These are phyloP conservation scores for Hemicrepidius hirtus DNA, from an alignment of 2,888 invertebrate genomes.

Conservation along the genomic window DNA sequence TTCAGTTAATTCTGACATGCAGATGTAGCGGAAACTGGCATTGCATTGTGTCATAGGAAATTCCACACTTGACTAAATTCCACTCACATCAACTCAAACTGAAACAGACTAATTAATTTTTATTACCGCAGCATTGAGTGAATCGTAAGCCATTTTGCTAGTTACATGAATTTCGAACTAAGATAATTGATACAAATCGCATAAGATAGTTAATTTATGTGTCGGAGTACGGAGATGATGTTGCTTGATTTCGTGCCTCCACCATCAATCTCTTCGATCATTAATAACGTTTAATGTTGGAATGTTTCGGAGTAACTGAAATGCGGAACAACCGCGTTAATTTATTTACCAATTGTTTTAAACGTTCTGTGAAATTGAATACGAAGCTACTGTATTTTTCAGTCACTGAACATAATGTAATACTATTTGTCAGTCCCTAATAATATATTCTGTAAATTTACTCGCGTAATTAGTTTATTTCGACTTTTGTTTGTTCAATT, in stretches of 20 bases:
- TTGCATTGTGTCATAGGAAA: slow-evolving; percentile 38
- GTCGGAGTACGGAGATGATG: slow-evolving; percentile 57
- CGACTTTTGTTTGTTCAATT: not conserved
- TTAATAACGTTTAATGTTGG: slow-evolving; percentile 58
- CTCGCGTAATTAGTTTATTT: slow-evolving; percentile 11
- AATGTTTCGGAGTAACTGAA: slow-evolving; percentile 35
- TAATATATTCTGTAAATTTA: slow-evolving; percentile 28
- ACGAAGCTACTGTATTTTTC: slow-evolving; percentile 35
- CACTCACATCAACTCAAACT: slow-evolving; percentile 16
- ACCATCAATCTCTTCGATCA: slow-evolving; percentile 59
- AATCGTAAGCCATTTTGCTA: slow-evolving; percentile 23
- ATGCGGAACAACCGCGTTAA: slow-evolving; percentile 39
- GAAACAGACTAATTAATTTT: slow-evolving; percentile 39
- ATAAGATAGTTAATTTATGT: slow-evolving; percentile 54
- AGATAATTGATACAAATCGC: slow-evolving; percentile 54
- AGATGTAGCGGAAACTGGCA: slow-evolving; percentile 35
- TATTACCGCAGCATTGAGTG: slow-evolving; percentile 23
- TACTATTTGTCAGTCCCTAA: slow-evolving; percentile 21
- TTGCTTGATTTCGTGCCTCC: slow-evolving; percentile 55
- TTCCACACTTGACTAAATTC: slow-evolving; percentile 34
- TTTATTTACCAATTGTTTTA: slow-evolving; percentile 50
- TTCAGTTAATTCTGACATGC: slow-evolving; percentile 37
- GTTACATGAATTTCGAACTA: slow-evolving; percentile 41
- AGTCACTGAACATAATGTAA: slow-evolving; percentile 35
- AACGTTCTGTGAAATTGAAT: slow-evolving; percentile 48